phyloP scores from a whole-genome alignment of 2,888 invertebrate species.

The Schizaphis graminum region DNA sequence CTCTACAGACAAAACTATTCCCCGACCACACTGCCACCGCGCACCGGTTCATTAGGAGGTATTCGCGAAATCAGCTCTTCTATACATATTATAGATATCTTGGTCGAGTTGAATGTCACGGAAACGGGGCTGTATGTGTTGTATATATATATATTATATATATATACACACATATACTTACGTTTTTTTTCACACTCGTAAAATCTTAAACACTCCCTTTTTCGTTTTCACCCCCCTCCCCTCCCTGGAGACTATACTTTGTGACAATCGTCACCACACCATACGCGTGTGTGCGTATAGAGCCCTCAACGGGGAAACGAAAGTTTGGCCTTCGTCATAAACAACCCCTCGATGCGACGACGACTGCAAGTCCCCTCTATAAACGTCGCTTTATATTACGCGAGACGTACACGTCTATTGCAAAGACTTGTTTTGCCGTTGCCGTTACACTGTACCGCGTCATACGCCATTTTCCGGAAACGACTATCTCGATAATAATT shows the following conservation, averaged over 20 bases:
- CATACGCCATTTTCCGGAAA: conserved; percentile 39
- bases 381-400: conserved; percentile 50
- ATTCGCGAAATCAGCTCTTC: conserved; percentile 4
- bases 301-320: conserved; percentile 27
- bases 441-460: not conserved
- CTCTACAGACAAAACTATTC: not conserved
- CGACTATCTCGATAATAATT: conserved; percentile 57
- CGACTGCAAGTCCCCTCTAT: conserved; percentile 13
- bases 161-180: not conserved
- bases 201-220: conserved; percentile 7
- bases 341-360: conserved; percentile 52
- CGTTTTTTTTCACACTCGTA: not conserved
- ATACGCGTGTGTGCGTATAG: not conserved
- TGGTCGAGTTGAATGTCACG: not conserved
- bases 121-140: not conserved
- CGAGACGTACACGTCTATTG: conserved; percentile 40
- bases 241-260: not conserved
- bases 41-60: conserved; percentile 17
- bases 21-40: not conserved
- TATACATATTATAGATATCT: conserved; percentile 1
- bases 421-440: conserved; percentile 32
- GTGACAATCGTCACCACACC: conserved; percentile 13
- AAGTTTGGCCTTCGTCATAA: conserved; percentile 59
- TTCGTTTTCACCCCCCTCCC: not conserved
- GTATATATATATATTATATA: no score